Base-by-base conservation (phyloP, 2,113 vertebrate species). In the Indicator indicator region DNA sequence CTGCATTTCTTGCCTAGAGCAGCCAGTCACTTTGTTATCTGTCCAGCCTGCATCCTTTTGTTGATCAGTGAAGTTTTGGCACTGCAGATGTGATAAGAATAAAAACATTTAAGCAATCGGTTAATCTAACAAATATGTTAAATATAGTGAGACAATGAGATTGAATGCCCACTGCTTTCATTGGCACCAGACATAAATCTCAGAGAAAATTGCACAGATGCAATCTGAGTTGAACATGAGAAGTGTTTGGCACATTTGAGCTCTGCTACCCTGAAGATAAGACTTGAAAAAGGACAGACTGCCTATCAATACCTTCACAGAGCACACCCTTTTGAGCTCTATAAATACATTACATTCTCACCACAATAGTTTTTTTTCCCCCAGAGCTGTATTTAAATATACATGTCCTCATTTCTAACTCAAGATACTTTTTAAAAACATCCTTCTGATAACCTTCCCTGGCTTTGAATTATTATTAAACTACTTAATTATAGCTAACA, bases 261-360 rank as follows among this genome's bases (percentile, higher is more conserved):
- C 93, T 93, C 97, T 98, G 97, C 82, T 97, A 82, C 96, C 95
- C 95, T 93, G 91, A 96, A 97, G 97, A 96, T 96, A 97, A 97
- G 96, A 95, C 95, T 94, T 94, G 93, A 96, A 94, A 95, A 90
- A 91, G 83, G 59, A 96, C 93, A 75, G 72, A 83, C 93, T 83
- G 94, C 75, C 84, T 93, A 92, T 97, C 96, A 91, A 94, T 93
- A 92, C 86, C 91, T 96, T 96, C 95, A 93, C 86, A 94, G 81
- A 96, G 79, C 86, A 96, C 87, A 96, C 86, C 89, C 95, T 97
- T 96, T 97, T 81, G 80, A 94, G 96, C 91, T 83, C 91, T 91
- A 94, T 88, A 97, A 95, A 94, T 87, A 82, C 52, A 93, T 93
- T 94, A 80, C 89, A 89, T 90, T 87, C 65, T 84, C 86, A 76